Conservation (phyloP, 2,888 invertebrate species). For the Trachelus tabidus region DNA sequence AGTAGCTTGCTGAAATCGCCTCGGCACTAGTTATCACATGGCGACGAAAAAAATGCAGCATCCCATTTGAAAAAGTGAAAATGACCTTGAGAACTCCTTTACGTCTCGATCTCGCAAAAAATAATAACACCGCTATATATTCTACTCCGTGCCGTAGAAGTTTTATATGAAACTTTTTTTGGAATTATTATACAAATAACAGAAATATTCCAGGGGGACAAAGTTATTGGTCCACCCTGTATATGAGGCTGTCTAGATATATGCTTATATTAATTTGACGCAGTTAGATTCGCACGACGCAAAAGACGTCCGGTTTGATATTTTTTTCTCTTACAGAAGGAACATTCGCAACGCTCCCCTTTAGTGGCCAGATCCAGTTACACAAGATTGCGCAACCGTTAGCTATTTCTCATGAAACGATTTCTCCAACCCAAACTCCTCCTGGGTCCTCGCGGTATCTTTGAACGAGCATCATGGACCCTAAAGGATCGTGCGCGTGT, state of each 20-base stretch:
- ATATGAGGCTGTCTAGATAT: not conserved
- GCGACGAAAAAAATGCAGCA: too few relatives aligned
- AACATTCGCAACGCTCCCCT: not conserved
- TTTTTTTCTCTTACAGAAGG: not conserved
- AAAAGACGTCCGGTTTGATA: not conserved
- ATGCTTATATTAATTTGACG: not conserved
- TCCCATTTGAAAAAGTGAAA: too few relatives aligned
- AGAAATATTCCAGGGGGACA: too few relatives aligned
- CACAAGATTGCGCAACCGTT: constrained; percentile 4
- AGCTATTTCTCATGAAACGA: constrained; percentile 3
- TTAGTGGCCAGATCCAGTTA: constrained; percentile 10
- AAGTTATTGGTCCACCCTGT: too few relatives aligned
- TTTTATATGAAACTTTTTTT: too few relatives aligned
- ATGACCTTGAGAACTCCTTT: too few relatives aligned
- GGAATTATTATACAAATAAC: too few relatives aligned
- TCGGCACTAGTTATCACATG: too few relatives aligned
- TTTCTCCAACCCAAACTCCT: not conserved
- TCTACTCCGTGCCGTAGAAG: too few relatives aligned
- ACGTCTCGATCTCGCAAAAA: too few relatives aligned
- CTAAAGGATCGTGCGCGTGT: not conserved
- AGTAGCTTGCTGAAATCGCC: too few relatives aligned
- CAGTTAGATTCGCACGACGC: not conserved
- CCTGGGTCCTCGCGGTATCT: not conserved
- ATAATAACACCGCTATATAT: too few relatives aligned
- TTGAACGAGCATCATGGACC: not conserved